Evolutionary conservation across 92 coral and sea anemone genomes (phyloP).

Genomic region (Virgularia gustaviana): DNA sequence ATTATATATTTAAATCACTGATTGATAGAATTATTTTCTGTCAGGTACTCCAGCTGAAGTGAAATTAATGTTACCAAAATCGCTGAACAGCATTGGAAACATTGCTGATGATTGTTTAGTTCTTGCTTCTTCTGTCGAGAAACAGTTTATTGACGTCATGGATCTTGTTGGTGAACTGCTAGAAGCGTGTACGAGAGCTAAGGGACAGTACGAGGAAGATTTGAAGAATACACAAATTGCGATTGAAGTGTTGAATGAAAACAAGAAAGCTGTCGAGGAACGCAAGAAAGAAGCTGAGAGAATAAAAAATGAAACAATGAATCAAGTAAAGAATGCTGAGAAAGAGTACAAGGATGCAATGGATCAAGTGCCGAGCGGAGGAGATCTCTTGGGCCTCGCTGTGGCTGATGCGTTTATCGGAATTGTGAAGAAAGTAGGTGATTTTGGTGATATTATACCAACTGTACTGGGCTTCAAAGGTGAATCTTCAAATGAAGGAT

Average conservation of each 20-base stretch:
- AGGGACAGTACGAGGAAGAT: slow-evolving; percentile 45
- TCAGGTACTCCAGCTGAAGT: slow-evolving; percentile 47
- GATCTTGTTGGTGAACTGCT: slow-evolving; percentile 54
- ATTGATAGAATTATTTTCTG: not conserved
- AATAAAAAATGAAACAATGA: slow-evolving; percentile 31
- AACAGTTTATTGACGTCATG: slow-evolving; percentile 52
- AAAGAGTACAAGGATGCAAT: slow-evolving; percentile 44
- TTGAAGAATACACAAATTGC: slow-evolving; percentile 19
- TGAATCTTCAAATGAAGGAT: not conserved
- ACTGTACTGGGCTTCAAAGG: too few species aligned
- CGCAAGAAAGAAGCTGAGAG: slow-evolving; percentile 13
- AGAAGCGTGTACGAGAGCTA: slow-evolving; percentile 56
- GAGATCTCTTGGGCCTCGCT: slow-evolving; percentile 26
- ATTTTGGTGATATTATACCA: not conserved
- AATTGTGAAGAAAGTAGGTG: not conserved
- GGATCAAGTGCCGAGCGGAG: not conserved
- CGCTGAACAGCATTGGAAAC: slow-evolving; percentile 43
- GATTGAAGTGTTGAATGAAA: slow-evolving; percentile 27
- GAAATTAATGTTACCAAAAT: slow-evolving; percentile 43
- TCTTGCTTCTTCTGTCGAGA: slow-evolving; percentile 42
- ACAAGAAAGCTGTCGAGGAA: slow-evolving; percentile 25
- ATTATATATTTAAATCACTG: not conserved
- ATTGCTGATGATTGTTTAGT: slow-evolving; percentile 47
- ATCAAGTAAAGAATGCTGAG: slow-evolving; percentile 41
- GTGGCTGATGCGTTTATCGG: slow-evolving; percentile 17